A percentile compares a stretch with the other conserved stretches of the same genome.
These are phyloP conservation scores for Falco naumanni DNA, from an alignment of 2,797 vertebrate species.

Conservation along the genomic window DNA sequence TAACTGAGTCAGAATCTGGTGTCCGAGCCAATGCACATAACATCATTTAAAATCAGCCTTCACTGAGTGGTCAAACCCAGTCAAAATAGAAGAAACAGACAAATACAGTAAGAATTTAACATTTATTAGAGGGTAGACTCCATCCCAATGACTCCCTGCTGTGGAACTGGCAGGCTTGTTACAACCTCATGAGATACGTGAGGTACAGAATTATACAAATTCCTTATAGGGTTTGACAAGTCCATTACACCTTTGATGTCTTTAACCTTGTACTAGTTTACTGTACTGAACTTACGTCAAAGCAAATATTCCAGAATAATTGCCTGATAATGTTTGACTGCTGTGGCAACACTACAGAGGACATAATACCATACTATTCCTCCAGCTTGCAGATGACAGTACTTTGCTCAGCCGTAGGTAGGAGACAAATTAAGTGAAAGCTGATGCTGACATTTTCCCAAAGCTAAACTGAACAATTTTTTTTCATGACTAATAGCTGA, in stretches of 20 bases:
- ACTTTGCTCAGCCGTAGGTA: background rate
- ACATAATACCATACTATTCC: background rate
- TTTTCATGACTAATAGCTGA: background rate
- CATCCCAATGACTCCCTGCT: background rate
- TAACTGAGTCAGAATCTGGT: background rate
- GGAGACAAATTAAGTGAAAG: background rate
- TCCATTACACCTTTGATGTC: conserved; percentile 40
- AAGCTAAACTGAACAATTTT: background rate
- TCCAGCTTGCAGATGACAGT: background rate
- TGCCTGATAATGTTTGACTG: conserved; percentile 19
- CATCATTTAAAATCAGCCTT: background rate
- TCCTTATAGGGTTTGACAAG: conserved; percentile 48
- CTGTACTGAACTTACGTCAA: conserved; percentile 15
- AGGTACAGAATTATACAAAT: background rate
- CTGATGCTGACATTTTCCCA: background rate
- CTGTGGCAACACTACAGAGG: background rate
- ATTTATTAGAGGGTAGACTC: background rate
- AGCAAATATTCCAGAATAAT: conserved; percentile 38
- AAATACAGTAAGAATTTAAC: background rate
- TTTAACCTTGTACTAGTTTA: conserved; percentile 52
- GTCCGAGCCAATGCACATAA: background rate
- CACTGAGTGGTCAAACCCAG: background rate
- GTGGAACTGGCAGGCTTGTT: background rate
- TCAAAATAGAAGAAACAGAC: background rate
- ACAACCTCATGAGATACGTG: background rate